phyloP scores from a whole-genome alignment of 2,113 vertebrate species.

The Tupaia chinensis region DNA sequence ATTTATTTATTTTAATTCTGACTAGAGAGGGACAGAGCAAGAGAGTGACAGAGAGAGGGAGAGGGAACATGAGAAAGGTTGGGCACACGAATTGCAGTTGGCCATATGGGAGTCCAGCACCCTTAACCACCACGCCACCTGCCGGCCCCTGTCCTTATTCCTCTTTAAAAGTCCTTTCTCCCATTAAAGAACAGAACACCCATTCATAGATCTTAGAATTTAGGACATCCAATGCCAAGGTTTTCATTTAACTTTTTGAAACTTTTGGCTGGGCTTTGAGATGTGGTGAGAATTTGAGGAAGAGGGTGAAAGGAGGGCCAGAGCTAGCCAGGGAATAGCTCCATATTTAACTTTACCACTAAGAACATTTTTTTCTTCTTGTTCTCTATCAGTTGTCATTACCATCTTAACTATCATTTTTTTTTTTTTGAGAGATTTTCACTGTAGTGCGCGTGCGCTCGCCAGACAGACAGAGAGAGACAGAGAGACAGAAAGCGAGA shows the following conservation, averaged over 20 bases:
- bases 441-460: no score
- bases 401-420: not conserved
- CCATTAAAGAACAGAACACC: not conserved
- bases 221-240: not conserved
- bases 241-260: not conserved
- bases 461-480: no score
- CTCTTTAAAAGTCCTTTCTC: not conserved
- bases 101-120: no score
- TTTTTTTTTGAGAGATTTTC: no score
- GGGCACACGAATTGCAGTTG: no score
- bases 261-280: not conserved
- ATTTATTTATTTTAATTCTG: no score
- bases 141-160: not conserved
- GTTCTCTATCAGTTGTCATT: not conserved
- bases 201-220: not conserved
- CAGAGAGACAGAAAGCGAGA: no score
- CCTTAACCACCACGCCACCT: no score
- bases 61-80: no score
- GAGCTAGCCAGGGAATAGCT: not conserved
- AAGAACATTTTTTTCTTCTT: not conserved
- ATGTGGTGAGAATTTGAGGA: not conserved
- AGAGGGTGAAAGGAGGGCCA: not conserved
- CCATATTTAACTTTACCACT: not conserved
- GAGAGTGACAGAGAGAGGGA: no score
- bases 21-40: no score